Evolutionary conservation across 2,888 invertebrate genomes (phyloP).

Genomic region (Penaeus monodon): DNA sequence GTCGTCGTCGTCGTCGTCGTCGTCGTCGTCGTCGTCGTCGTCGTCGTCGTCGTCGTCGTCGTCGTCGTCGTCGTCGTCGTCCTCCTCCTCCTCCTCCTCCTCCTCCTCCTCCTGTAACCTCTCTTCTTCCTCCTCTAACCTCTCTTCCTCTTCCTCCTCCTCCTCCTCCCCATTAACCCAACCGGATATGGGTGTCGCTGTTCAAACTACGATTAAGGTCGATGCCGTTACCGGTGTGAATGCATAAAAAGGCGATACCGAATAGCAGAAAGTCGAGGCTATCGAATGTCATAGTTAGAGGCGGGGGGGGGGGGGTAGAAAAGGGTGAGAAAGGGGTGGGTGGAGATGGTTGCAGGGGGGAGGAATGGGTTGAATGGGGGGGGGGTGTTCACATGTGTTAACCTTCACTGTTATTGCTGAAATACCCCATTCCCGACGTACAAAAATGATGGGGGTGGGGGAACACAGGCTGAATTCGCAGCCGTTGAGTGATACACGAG

Average conservation of each 20-base stretch:
- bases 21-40: background rate
- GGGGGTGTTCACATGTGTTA: too few species aligned
- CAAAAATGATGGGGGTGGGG: too few species aligned
- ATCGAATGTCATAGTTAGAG: background rate
- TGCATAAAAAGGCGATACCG: conserved; percentile 18
- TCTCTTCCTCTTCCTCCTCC: background rate
- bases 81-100: background rate
- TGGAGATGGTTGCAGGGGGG: background rate
- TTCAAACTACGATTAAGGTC: conserved; percentile 29
- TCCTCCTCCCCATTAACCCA: conserved; percentile 21
- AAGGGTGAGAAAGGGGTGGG: background rate
- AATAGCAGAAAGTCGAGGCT: background rate
- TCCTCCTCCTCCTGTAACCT: background rate
- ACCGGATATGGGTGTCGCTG: conserved; percentile 33
- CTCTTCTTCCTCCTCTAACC: background rate
- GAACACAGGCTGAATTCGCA: too few species aligned
- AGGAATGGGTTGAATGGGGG: background rate
- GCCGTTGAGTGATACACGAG: too few species aligned
- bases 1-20: background rate
- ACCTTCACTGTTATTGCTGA: too few species aligned
- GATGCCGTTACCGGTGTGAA: conserved; percentile 17
- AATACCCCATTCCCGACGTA: too few species aligned
- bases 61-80: background rate
- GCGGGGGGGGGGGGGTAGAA: background rate
- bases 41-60: background rate